Conservation (phyloP, 2,113 vertebrate species). For the Microtus oregoni region DNA sequence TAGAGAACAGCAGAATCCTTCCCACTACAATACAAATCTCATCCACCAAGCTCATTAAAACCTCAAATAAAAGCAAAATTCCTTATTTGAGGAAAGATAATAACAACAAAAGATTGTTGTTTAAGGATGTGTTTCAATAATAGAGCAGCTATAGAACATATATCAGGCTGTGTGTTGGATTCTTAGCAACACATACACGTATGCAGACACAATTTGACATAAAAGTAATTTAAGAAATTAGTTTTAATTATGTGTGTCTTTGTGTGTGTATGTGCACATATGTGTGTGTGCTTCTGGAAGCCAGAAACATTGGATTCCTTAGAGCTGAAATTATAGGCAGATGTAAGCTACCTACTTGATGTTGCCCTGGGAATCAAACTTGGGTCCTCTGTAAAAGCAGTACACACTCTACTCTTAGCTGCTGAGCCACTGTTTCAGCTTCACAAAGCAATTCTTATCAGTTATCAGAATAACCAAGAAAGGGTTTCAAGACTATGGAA, state of each 20-base stretch:
- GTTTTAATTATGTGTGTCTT: not conserved
- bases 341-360: not conserved
- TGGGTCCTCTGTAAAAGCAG: not conserved
- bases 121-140: not conserved
- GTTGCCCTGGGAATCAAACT: not conserved
- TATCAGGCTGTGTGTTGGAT: not conserved
- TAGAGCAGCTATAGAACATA: not conserved
- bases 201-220: not conserved
- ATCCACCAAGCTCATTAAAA: not conserved
- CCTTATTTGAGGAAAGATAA: conserved; percentile 25
- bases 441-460: not conserved
- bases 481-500: conserved; percentile 22
- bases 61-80: not conserved
- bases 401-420: no score
- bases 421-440: not conserved
- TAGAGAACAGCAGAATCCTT: not conserved
- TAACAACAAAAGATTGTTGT: not conserved
- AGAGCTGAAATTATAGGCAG: not conserved
- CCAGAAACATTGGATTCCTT: not conserved
- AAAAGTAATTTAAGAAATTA: not conserved
- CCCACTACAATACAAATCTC: not conserved
- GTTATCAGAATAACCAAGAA: conserved; percentile 2
- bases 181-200: not conserved
- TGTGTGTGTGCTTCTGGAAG: not conserved
- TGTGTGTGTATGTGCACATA: not conserved